Base-by-base conservation (phyloP, 2,888 invertebrate species). In the Cephus pygmeus region DNA sequence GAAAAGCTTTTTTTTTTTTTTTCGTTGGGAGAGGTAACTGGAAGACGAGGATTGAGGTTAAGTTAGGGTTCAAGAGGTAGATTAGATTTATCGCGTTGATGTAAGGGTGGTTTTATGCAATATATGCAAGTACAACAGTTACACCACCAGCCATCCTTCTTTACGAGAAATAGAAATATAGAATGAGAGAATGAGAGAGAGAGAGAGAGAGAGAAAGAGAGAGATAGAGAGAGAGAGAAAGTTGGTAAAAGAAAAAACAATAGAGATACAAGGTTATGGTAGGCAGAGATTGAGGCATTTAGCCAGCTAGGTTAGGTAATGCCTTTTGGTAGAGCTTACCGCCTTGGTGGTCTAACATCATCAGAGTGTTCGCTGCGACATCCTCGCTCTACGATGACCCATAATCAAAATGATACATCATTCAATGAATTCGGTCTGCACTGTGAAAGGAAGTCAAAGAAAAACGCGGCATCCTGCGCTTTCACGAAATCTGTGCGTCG, bases 291-390 rank as follows among this genome's bases (percentile, higher is more conserved):
- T 74, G 34, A 34, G 74, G 30, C 40, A 23, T 35, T 74, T 36
- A 74, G 74, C 40, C 40, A 34, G 74, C 15, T 74, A 34, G 33
- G 73, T 73, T 73, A 73, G 56, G 73, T 34, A 77, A 35, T 56
- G 56, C 56, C 56, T 56, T 56, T 23, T 56, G 23, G 31, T 71
- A 33, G 92, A 92, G 94, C 96, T 97, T 97, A 97, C 97, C 97
- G 96, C 97, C 97, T 96, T 98, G 98, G 93, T 96, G 96, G 93
- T 96, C 95, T 94, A 98, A 94, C 95, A 95, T 95, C 93, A 96
- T 95, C 94, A 97, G 93, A 92, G 97, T 97, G 94, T 96, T 95
- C 93, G 96, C 95, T 92, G 97, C 98, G 92, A 96, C 95, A 92
- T 98, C 97, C 95, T 97, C 96, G 94, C 97, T 97, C 97, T 98